A percentile compares a stretch with the other conserved stretches of the same genome.
Conservation (phyloP, 2,888 invertebrate genomes). For the Drosophila hamatofila region DNA sequence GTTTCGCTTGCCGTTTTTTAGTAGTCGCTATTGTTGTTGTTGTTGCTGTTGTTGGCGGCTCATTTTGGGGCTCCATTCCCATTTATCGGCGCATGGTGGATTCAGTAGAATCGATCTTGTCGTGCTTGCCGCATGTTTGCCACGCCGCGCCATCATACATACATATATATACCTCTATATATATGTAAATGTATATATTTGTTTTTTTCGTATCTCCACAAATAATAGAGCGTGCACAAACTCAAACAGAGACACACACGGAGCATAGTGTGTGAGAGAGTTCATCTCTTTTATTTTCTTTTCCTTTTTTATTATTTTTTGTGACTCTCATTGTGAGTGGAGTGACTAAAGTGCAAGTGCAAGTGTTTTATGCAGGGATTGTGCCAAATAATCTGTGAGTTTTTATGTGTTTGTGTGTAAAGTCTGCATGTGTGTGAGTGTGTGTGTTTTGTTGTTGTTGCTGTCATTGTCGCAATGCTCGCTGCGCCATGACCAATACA, state of each 20-base stretch:
- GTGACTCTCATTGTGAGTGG: conserved; percentile 7
- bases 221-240: not conserved
- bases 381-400: conserved; percentile 21
- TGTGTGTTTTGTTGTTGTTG: conserved; percentile 7
- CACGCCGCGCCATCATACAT: conserved; percentile 46
- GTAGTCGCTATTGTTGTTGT: conserved; percentile 37
- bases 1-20: conserved; percentile 42
- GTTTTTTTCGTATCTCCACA: conserved; percentile 16
- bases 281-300: not conserved
- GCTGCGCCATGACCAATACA: conserved; percentile 24
- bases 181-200: not conserved
- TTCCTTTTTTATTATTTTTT: not conserved
- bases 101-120: conserved; percentile 85
- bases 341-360: conserved; percentile 35
- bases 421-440: conserved; percentile 1
- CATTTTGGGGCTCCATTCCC: conserved; percentile 58
- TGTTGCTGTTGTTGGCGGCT: conserved; percentile 34
- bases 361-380: conserved; percentile 24
- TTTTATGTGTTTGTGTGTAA: not conserved
- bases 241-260: not conserved
- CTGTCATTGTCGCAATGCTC: conserved; percentile 18
- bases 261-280: not conserved
- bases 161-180: not conserved
- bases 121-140: conserved; percentile 80
- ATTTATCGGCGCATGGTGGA: conserved; percentile 52